Percentiles rank a stretch among this genome's conserved stretches.
These are phyloP conservation scores for Nemapogon koenigi DNA, from an alignment of 2,888 invertebrate genomes.

Conservation along the genomic window DNA sequence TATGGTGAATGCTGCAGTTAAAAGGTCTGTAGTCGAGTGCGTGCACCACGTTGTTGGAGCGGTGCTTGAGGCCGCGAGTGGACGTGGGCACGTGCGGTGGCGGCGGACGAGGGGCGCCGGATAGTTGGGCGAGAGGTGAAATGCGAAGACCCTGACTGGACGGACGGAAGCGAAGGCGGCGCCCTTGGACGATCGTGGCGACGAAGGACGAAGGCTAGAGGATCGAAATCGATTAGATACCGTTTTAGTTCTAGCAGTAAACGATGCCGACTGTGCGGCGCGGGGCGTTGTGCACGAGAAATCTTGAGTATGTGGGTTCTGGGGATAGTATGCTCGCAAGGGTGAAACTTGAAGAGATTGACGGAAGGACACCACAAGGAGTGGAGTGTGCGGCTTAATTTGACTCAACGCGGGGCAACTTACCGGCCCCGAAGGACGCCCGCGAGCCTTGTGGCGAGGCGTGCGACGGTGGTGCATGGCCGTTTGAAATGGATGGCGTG, in stretches of 20 bases:
- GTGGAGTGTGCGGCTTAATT: conserved; percentile 77
- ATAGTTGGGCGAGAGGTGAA: conserved; percentile 61
- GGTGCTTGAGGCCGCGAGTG: conserved; percentile 40
- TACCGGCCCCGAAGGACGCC: conserved; percentile 73
- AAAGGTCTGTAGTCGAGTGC: conserved; percentile 68
- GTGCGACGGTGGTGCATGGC: conserved; percentile 75
- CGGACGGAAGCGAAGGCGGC: conserved; percentile 71
- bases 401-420: conserved; percentile 75
- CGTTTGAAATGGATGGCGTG: conserved; percentile 75
- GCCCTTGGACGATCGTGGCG: conserved; percentile 73
- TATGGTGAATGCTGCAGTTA: conserved; percentile 75
- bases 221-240: conserved; percentile 74
- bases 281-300: conserved; percentile 65
- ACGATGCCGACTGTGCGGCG: conserved; percentile 66
- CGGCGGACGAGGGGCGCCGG: conserved; percentile 30
- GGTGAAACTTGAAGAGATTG: conserved; percentile 68
- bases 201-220: conserved; percentile 73
- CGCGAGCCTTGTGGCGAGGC: conserved; percentile 75
- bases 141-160: conserved; percentile 69
- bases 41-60: conserved; percentile 51
- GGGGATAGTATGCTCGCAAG: conserved; percentile 71
- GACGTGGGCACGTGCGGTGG: conserved; percentile 29
- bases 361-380: conserved; percentile 76
- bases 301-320: conserved; percentile 69
- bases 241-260: conserved; percentile 70